Evolutionary conservation across 2,113 vertebrate species (phyloP).

Genomic region (Platysteira castanea): DNA sequence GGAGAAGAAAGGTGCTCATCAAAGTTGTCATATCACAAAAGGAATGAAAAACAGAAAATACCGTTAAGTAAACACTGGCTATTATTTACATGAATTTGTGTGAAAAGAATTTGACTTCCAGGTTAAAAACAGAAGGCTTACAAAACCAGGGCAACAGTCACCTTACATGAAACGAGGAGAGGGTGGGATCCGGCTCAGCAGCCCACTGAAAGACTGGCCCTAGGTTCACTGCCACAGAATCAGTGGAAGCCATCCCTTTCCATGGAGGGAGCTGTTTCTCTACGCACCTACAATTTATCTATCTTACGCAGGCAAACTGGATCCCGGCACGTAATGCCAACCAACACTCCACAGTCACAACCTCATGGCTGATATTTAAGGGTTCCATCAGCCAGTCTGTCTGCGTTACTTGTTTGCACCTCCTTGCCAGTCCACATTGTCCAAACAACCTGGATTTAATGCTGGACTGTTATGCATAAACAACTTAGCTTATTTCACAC

Average conservation of each 20-base stretch:
- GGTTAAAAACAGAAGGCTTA: no score
- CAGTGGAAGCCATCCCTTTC: not conserved
- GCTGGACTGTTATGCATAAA: not conserved
- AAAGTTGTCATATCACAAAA: no score
- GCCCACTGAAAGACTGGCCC: not conserved
- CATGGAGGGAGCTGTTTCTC: not conserved
- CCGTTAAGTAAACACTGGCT: no score
- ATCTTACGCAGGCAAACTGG: not conserved
- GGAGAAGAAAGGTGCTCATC: no score
- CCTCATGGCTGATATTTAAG: not conserved
- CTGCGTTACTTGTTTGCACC: not conserved
- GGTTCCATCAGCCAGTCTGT: not conserved
- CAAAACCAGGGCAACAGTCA: no score
- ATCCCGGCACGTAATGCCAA: not conserved
- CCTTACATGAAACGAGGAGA: not conserved
- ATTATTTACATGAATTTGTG: no score
- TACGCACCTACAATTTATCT: not conserved
- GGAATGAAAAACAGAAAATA: no score
- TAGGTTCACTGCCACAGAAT: not conserved
- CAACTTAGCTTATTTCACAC: not conserved
- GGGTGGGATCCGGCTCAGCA: not conserved
- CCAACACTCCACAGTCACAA: not conserved
- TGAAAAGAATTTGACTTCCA: no score
- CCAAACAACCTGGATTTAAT: not conserved
- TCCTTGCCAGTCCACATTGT: not conserved